phyloP scores from a whole-genome alignment of 2,113 vertebrate genomes.

The Garra rufa region DNA sequence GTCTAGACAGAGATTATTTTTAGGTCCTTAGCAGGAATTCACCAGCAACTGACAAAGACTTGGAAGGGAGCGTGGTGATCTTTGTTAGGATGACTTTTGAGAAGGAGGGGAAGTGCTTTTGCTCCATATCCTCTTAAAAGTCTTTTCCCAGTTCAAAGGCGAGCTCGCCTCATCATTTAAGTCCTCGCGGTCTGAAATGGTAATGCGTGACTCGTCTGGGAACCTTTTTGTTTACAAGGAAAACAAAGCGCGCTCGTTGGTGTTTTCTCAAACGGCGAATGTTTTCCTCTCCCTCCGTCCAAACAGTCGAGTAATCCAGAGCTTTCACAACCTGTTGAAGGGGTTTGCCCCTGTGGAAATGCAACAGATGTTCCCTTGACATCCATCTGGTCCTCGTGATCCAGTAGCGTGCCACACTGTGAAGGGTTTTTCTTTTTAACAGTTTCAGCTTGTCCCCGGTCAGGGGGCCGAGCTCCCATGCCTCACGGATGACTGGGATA shows the following conservation, averaged over 20 bases:
- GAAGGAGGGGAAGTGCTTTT: slow-evolving; percentile 40
- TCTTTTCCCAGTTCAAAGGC: slow-evolving; percentile 50
- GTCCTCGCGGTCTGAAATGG: slow-evolving; percentile 64
- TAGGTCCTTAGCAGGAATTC: slow-evolving; percentile 55
- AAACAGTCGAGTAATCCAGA: slow-evolving; percentile 47
- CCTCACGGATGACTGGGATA: slow-evolving; percentile 6
- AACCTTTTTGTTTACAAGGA: slow-evolving; percentile 73
- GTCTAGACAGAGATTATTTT: slow-evolving; percentile 61
- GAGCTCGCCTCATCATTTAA: slow-evolving; percentile 43
- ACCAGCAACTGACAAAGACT: slow-evolving; percentile 46
- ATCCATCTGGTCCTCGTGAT: slow-evolving; percentile 70
- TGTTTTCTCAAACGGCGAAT: slow-evolving; percentile 75
- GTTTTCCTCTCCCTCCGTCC: slow-evolving; percentile 57
- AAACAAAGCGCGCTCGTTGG: slow-evolving; percentile 66
- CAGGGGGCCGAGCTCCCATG: slow-evolving; percentile 36
- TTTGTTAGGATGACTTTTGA: slow-evolving; percentile 45
- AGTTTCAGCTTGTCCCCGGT: slow-evolving; percentile 47
- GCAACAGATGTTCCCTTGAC: slow-evolving; percentile 77
- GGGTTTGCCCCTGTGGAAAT: slow-evolving; percentile 67
- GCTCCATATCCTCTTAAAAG: slow-evolving; percentile 46
- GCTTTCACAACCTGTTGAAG: slow-evolving; percentile 69
- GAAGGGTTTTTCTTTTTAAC: slow-evolving; percentile 29
- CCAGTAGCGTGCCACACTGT: slow-evolving; percentile 29
- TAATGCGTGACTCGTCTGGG: slow-evolving; percentile 68
- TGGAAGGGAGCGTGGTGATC: slow-evolving; percentile 34